Conservation (phyloP, 2,888 invertebrate species). For the Agonopterix alstromeriana region DNA sequence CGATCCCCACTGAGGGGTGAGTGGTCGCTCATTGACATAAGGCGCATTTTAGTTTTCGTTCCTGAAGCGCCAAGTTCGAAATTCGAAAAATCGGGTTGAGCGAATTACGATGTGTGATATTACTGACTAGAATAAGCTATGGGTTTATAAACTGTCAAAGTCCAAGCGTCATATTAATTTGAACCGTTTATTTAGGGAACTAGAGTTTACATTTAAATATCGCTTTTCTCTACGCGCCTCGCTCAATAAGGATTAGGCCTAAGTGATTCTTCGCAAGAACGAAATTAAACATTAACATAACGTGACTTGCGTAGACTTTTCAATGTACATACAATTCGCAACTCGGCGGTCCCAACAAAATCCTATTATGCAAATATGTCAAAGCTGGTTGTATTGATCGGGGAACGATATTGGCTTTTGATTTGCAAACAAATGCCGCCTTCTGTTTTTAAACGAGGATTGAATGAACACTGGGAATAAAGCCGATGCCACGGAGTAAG, state of each 20-base stretch:
- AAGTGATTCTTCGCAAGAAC: not conserved
- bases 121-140: too few species aligned
- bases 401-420: conserved; percentile 62
- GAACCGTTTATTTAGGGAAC: too few species aligned
- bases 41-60: too few species aligned
- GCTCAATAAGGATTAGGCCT: not conserved
- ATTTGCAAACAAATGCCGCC: conserved; percentile 65
- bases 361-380: conserved; percentile 71
- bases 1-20: too few species aligned
- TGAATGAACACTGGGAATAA: conserved; percentile 17
- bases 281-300: not conserved
- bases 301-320: not conserved
- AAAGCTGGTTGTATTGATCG: conserved; percentile 65
- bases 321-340: conserved; percentile 1
- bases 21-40: too few species aligned
- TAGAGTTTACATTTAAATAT: too few species aligned
- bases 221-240: not conserved
- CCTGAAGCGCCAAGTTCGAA: too few species aligned
- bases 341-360: conserved; percentile 31
- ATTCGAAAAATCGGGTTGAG: too few species aligned
- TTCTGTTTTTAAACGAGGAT: conserved; percentile 56
- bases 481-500: too few species aligned
- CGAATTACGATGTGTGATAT: too few species aligned
- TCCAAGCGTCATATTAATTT: too few species aligned
- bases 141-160: too few species aligned